phyloP scores from a whole-genome alignment of 2,113 vertebrate genomes.

The Ictidomys tridecemlineatus region DNA sequence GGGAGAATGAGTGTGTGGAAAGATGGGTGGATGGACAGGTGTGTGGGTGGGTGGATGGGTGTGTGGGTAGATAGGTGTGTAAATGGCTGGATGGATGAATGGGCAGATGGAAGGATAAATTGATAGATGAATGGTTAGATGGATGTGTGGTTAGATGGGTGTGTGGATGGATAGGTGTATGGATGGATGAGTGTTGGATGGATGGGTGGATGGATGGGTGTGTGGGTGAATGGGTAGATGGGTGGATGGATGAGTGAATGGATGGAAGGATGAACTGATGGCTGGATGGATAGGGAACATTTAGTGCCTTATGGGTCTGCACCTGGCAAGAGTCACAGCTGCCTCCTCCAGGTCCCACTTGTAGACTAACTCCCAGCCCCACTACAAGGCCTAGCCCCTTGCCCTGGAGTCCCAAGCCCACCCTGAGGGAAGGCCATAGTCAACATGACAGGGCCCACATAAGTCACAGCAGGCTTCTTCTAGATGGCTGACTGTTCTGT shows the following conservation, averaged over 20 bases:
- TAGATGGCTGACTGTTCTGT: not conserved
- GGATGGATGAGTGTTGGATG: not conserved
- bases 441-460: rapidly evolving
- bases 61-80: too few relatives aligned
- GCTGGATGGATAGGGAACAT: not conserved
- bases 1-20: too few relatives aligned
- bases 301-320: not conserved
- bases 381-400: rapidly evolving
- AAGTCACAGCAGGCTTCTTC: not conserved
- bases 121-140: not conserved
- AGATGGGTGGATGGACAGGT: too few relatives aligned
- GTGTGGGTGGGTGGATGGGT: not conserved
- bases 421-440: not conserved
- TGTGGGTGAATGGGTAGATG: not conserved
- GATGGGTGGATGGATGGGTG: not conserved
- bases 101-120: too few relatives aligned
- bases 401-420: not conserved
- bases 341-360: too few relatives aligned
- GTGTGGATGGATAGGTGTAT: too few relatives aligned
- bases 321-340: not conserved
- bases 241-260: too few relatives aligned
- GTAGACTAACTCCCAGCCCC: not conserved
- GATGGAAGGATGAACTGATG: not conserved
- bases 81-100: too few relatives aligned
- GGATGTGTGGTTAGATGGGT: too few relatives aligned